Evolutionary conservation across 2,113 vertebrate genomes (phyloP), one percentile per base, ranked within the genome.

Genomic region (Pelodiscus sinensis): DNA sequence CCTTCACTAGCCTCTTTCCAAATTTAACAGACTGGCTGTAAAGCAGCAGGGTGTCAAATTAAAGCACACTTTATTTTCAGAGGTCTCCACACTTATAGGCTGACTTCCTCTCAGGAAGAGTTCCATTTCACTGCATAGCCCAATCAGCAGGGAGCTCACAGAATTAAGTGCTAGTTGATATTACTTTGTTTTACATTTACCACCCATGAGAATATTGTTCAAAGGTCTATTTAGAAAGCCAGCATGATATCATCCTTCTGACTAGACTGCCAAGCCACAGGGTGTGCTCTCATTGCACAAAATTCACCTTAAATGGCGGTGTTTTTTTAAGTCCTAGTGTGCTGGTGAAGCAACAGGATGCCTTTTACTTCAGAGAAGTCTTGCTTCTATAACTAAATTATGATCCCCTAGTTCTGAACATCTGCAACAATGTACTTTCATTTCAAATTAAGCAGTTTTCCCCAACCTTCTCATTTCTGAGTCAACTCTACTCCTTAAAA

Each of bases 161-260:
- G 98, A 98, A 99, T 99, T 99, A 99, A 99, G 99, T 99, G 98
- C 98, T 98, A 99, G 98, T 99, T 99, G 99, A 98, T 99, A 98
- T 99, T 99, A 98, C 97, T 97, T 98, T 99, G 99, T 99, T 99
- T 99, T 99, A 97, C 98, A 98, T 98, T 98, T 97, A 96, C 98
- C 98, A 98, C 99, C 96, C 98, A 96, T 98, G 99, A 99, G 98
- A 98, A 97, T 98, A 97, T 96, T 96, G 98, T 99, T 99, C 98
- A 99, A 99, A 98, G 98, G 98, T 98, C 97, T 96, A 90, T 96
- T 97, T 97, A 97, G 96, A 97, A 95, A 98, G 97, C 90, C 98
- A 98, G 98, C 97, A 21, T 98, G 98, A 98, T 97, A 97, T 97
- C 98, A 98, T 98, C 98, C 98, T 97, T 97, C 96, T 97, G 98